Percentiles rank a stretch among this genome's conserved stretches.
These are phyloP conservation scores for Elephantulus edwardii DNA, from an alignment of 2,113 vertebrate genomes.

Conservation along the genomic window DNA sequence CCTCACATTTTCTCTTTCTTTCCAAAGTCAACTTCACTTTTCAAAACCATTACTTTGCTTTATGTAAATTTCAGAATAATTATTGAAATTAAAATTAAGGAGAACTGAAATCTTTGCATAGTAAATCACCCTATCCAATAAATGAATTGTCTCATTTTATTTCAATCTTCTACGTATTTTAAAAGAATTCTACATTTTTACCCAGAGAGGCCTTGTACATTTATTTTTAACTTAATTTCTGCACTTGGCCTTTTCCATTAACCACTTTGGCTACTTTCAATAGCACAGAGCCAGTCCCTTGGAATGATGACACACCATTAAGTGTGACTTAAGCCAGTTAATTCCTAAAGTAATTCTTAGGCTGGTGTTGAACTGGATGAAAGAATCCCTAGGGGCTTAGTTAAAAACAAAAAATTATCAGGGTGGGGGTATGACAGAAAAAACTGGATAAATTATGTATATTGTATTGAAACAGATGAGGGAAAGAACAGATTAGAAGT, in stretches of 20 bases:
- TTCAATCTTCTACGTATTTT: neutral
- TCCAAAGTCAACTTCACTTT: slow-evolving; percentile 19
- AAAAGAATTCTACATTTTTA: neutral
- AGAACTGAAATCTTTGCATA: neutral
- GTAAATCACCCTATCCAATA: neutral
- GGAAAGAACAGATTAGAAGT: too few species aligned
- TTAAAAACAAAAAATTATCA: too few species aligned
- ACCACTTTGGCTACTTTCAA: neutral
- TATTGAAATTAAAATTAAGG: slow-evolving; percentile 2
- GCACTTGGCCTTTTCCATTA: slow-evolving; percentile 11
- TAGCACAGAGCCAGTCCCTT: neutral
- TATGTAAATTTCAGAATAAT: slow-evolving; percentile 15
- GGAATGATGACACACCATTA: neutral
- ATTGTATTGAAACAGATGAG: too few species aligned
- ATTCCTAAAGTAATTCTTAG: neutral
- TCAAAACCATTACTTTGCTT: neutral
- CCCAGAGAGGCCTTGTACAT: neutral
- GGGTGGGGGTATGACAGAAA: too few species aligned
- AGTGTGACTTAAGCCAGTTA: neutral
- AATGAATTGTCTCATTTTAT: neutral
- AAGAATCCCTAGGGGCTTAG: neutral
- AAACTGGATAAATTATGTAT: too few species aligned
- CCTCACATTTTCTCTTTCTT: neutral
- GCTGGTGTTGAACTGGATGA: neutral
- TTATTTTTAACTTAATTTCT: slow-evolving; percentile 17